Conservation (phyloP, 2,797 vertebrate species). For the Jordanella pulchra region DNA sequence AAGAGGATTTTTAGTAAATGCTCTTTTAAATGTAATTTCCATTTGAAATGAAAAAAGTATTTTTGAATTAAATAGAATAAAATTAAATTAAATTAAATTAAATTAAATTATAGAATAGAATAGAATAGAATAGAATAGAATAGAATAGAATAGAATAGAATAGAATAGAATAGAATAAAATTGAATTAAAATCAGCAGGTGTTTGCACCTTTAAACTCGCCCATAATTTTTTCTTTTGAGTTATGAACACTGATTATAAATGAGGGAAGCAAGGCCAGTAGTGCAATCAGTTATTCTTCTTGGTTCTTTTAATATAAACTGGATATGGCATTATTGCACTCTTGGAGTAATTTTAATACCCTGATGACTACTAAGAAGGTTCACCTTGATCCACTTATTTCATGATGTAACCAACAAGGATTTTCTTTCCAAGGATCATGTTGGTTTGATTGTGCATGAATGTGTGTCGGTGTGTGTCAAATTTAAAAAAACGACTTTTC, state of each 20-base stretch:
- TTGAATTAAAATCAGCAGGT: not conserved
- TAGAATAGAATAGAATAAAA: too few relatives aligned
- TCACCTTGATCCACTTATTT: not conserved
- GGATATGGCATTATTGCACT: not conserved
- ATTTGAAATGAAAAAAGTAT: too few relatives aligned
- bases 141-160: too few relatives aligned
- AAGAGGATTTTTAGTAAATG: not conserved
- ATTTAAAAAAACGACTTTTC: not conserved
- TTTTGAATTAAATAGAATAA: too few relatives aligned
- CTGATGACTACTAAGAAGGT: not conserved
- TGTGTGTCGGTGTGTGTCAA: too few relatives aligned
- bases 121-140: too few relatives aligned
- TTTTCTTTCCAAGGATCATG: too few relatives aligned
- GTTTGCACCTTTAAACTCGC: not conserved
- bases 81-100: too few relatives aligned
- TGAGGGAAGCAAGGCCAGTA: not conserved
- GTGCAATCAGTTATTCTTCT: not conserved
- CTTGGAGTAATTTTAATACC: not conserved
- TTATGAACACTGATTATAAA: not conserved
- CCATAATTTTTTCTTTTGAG: not conserved
- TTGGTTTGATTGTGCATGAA: not conserved
- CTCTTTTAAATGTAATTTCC: too few relatives aligned
- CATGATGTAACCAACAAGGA: not conserved
- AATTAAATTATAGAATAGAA: too few relatives aligned
- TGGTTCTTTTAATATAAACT: not conserved